Evolutionary conservation across 2,888 invertebrate species (phyloP).

Genomic region (Drosophila pseudotakahashii): DNA sequence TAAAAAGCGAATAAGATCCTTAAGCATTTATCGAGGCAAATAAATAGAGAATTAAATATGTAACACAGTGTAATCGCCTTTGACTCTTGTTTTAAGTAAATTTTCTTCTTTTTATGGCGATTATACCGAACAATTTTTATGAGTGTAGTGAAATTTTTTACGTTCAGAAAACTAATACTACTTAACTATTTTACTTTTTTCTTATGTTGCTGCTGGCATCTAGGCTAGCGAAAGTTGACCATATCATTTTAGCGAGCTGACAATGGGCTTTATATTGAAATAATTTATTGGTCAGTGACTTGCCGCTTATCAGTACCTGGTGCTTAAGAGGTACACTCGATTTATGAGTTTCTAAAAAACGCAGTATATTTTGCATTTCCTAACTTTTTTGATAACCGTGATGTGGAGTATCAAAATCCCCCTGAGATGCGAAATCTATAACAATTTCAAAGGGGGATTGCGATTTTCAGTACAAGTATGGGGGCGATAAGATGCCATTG

Average conservation of each 20-base stretch:
- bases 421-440: background rate
- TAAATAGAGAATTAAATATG: no score
- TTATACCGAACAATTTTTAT: no score
- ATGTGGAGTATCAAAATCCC: background rate
- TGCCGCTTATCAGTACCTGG: background rate
- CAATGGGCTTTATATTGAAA: background rate
- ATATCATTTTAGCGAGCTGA: background rate
- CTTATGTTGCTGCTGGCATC: background rate
- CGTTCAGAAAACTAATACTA: no score
- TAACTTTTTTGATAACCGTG: background rate
- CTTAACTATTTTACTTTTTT: no score
- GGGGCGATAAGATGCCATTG: background rate
- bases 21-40: no score
- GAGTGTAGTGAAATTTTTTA: no score
- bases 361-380: conserved; percentile 11
- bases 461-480: background rate
- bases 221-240: background rate
- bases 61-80: no score
- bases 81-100: no score
- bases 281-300: background rate
- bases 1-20: no score
- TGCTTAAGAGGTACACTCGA: background rate
- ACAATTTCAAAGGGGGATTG: background rate
- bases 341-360: background rate
- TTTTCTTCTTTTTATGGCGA: no score